Conservation (phyloP, 2,888 invertebrate genomes). For the Phymatocera aterrima region DNA sequence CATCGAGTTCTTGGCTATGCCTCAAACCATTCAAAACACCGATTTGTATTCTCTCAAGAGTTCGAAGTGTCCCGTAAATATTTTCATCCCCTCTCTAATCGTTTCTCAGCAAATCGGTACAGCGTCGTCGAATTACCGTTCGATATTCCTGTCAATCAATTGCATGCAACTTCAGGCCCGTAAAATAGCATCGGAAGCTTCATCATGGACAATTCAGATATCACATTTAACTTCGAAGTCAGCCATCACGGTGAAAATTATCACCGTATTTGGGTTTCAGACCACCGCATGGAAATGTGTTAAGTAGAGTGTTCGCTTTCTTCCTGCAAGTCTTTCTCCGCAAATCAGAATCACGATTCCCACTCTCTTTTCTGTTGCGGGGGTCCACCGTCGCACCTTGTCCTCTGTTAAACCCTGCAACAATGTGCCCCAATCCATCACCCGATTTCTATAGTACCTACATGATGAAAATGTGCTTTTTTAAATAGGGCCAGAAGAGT, state of each 20-base stretch:
- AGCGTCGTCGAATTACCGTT: too few species aligned
- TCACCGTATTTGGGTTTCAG: neutral
- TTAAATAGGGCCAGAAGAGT: neutral
- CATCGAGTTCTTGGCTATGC: slow-evolving; percentile 8
- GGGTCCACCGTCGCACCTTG: neutral
- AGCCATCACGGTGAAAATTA: neutral
- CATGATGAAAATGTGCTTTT: slow-evolving; percentile 25
- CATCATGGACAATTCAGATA: too few species aligned
- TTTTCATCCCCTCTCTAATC: neutral
- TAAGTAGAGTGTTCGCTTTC: neutral
- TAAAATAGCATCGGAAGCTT: too few species aligned
- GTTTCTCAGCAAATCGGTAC: too few species aligned
- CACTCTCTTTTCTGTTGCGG: neutral
- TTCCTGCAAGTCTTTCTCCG: neutral
- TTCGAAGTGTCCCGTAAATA: neutral
- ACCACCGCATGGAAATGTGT: too few species aligned
- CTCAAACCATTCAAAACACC: neutral
- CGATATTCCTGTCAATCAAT: too few species aligned
- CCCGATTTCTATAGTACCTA: neutral
- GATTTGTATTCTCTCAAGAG: neutral
- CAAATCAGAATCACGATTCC: neutral
- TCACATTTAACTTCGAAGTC: too few species aligned
- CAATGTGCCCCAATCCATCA: slow-evolving; percentile 34
- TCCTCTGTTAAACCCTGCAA: neutral
- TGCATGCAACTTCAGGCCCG: too few species aligned